Evolutionary conservation across 2,888 invertebrate genomes (phyloP).

Genomic region (Geophilus truncorum): DNA sequence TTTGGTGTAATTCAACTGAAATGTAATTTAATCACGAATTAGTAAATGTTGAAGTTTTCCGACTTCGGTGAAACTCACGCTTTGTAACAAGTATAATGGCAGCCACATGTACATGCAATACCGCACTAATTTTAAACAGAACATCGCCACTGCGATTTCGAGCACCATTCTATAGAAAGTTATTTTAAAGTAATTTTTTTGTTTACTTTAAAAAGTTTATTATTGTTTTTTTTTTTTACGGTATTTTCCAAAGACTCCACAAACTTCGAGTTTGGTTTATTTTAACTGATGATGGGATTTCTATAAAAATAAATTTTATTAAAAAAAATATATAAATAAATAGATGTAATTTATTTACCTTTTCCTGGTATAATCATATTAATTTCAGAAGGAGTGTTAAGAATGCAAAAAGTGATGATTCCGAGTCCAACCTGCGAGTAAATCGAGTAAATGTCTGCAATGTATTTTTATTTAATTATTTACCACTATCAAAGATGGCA

Average conservation of each 20-base stretch:
- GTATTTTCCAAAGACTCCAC: constrained; percentile 47
- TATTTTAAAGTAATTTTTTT: neutral
- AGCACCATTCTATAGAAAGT: constrained; percentile 45
- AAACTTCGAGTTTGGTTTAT: neutral
- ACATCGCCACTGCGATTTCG: constrained; percentile 50
- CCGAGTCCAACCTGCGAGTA: constrained; percentile 41
- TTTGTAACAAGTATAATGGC: constrained; percentile 50
- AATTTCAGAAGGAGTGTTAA: constrained; percentile 45
- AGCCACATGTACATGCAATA: constrained; percentile 54
- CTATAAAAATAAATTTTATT: neutral
- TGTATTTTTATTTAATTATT: neutral
- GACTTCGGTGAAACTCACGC: constrained; percentile 43
- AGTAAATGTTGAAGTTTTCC: no score
- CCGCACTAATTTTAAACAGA: constrained; percentile 52
- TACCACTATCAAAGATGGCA: constrained; percentile 48
- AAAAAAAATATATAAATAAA: neutral
- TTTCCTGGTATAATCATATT: constrained; percentile 45
- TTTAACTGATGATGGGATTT: neutral
- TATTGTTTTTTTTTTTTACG: constrained; percentile 19
- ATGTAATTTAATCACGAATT: no score
- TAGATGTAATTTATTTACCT: constrained; percentile 39
- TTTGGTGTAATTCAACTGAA: constrained; percentile 48
- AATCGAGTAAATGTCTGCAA: neutral
- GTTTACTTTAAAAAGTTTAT: no score
- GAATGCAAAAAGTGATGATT: constrained; percentile 43